Percentiles rank a stretch among this genome's conserved stretches.
These are phyloP conservation scores for Lucilia cuprina DNA, from an alignment of 1,140 invertebrate species.

Conservation along the genomic window DNA sequence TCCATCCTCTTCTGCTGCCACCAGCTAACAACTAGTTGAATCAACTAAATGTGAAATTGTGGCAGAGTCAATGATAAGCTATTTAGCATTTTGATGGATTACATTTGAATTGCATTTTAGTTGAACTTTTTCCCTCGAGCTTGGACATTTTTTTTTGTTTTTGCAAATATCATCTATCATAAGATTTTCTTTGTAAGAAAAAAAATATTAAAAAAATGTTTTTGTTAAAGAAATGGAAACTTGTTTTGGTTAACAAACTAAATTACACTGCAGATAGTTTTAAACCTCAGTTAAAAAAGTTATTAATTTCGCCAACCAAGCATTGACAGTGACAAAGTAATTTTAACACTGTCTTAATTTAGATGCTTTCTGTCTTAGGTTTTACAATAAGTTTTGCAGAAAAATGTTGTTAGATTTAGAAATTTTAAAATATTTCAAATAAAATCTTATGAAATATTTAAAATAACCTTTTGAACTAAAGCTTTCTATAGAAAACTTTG, in stretches of 20 bases:
- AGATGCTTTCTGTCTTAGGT: not conserved
- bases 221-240: not conserved
- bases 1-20: not conserved
- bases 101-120: not conserved
- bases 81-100: slow-evolving; percentile 15
- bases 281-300: not conserved
- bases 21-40: not conserved
- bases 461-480: too few species aligned
- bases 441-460: too few species aligned
- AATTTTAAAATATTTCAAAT: too few species aligned
- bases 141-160: not conserved
- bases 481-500: too few species aligned
- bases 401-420: too few species aligned
- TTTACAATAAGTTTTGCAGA: too few species aligned
- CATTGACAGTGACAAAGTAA: not conserved
- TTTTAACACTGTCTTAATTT: not conserved
- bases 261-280: not conserved
- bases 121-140: not conserved
- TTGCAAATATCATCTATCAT: not conserved
- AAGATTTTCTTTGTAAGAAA: not conserved
- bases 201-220: not conserved
- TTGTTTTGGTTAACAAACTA: not conserved
- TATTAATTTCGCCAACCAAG: not conserved
- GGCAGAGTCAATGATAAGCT: slow-evolving; percentile 10
- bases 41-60: slow-evolving; percentile 1